Evolutionary conservation across 2,888 invertebrate genomes (phyloP).

Genomic region (Drosophila macrospina): DNA sequence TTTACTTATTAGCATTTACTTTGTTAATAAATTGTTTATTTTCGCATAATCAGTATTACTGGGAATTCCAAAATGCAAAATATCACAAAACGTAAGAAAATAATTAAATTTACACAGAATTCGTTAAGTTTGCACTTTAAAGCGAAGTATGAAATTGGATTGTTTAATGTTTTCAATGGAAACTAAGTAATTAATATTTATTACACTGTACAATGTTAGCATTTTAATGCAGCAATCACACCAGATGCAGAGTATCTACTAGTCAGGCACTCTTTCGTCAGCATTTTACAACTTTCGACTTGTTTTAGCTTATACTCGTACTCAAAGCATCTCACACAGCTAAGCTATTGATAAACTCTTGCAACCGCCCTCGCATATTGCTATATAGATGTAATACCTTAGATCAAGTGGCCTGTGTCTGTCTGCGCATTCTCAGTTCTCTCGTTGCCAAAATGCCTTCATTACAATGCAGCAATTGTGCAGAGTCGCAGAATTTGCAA

Average conservation of each 20-base stretch:
- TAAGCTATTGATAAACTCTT: neutral
- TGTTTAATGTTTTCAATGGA: neutral
- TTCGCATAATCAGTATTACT: neutral
- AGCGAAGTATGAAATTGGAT: no score
- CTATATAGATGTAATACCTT: constrained; percentile 5
- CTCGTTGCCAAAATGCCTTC: constrained; percentile 25
- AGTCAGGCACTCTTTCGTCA: neutral
- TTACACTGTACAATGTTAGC: neutral
- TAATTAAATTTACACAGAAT: neutral
- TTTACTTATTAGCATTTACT: neutral
- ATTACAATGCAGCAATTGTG: constrained; percentile 35
- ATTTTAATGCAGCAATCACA: neutral
- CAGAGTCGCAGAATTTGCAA: constrained; percentile 41
- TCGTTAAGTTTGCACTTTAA: neutral
- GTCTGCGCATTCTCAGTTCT: constrained; percentile 40
- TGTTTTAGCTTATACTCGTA: no score
- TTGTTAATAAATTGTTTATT: neutral
- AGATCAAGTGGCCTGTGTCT: constrained; percentile 19
- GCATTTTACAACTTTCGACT: no score
- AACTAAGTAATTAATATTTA: neutral
- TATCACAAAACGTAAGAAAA: neutral
- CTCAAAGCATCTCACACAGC: no score
- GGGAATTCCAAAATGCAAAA: constrained; percentile 3
- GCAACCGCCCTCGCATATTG: constrained; percentile 3
- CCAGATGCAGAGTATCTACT: neutral